These are phyloP conservation scores for Microctonus brassicae DNA, from an alignment of 2,888 invertebrate species.

Conservation along the genomic window DNA sequence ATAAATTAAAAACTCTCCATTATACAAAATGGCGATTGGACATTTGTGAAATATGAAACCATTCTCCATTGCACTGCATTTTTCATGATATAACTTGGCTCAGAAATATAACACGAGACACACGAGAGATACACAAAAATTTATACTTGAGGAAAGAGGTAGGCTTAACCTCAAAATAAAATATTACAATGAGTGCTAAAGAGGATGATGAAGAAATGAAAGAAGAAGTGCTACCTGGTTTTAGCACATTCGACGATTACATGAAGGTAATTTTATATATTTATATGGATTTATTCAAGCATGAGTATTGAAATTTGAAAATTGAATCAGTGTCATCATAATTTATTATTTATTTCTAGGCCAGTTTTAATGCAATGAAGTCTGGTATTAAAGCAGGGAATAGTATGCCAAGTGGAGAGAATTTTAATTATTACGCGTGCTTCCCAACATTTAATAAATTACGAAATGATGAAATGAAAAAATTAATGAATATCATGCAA, in stretches of 20 bases:
- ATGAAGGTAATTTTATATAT: slow-evolving; percentile 61
- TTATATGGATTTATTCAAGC: slow-evolving; percentile 10
- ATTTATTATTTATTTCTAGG: slow-evolving; percentile 68
- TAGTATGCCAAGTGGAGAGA: slow-evolving; percentile 78
- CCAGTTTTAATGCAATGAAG: slow-evolving; percentile 77
- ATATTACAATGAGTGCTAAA: too few relatives aligned
- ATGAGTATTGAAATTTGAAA: too few relatives aligned
- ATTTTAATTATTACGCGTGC: slow-evolving; percentile 83
- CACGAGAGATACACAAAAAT: too few relatives aligned
- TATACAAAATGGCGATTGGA: too few relatives aligned
- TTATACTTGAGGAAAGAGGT: not conserved
- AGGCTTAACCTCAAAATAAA: not conserved
- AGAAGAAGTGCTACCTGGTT: slow-evolving; percentile 60
- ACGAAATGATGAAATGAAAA: slow-evolving; percentile 76
- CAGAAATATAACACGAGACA: not conserved
- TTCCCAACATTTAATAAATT: slow-evolving; percentile 80
- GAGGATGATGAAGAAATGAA: slow-evolving; percentile 27
- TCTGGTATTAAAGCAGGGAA: slow-evolving; percentile 81
- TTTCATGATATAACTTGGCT: too few relatives aligned
- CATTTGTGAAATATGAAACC: too few relatives aligned
- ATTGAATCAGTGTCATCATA: not conserved
- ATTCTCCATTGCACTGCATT: too few relatives aligned
- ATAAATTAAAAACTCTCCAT: too few relatives aligned
- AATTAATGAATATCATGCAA: slow-evolving; percentile 75
- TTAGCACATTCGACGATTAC: slow-evolving; percentile 62